Evolutionary conservation across 2,888 invertebrate species (phyloP), one percentile per base, ranked within the genome.

Genomic region (Catocala nupta): DNA sequence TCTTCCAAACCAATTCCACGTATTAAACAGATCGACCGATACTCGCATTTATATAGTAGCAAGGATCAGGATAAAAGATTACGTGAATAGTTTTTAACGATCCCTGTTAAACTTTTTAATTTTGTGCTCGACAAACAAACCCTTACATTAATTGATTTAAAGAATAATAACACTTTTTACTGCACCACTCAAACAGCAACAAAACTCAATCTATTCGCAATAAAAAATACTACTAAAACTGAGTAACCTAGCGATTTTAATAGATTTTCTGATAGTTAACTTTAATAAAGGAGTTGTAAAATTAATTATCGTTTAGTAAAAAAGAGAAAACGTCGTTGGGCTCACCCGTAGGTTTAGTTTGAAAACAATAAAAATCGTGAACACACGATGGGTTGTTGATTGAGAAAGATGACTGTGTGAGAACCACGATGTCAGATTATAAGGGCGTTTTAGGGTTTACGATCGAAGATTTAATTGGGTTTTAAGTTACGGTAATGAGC

Each of bases 341-440:
- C 25, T 25, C 25, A 39, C 85, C 88, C 86, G 82, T 88, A 89
- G 87, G 82, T 87, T 90, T 88, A 87, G 86, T 83, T 83, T 78
- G 87, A 89, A 93, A 93, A 93, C 92, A 93, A 93, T 93, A 93
- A 93, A 93, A 93, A 92, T 91, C 91, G 87, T 91, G 70, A 65
- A 74, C 83, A 81, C 77, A 85, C 83, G 85, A 86, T 85, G 86
- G 85, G 63, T 82, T 75, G 93, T 88, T 93, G 91, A 94, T 94
- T 93, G 93, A 92, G 90, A 93, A 92, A 91, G 89, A 94, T 94
- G 91, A 87, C 82, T 82, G 76, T 76, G 92, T 93, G 93, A 89
- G 93, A 93, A 91, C 86, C 72, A 73, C 79, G 76, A 74, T 81
- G 79, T 77, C 86, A 84, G 88, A 88, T 88, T 86, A 87, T 83